Percentiles rank a stretch among this genome's conserved stretches.
Conservation (phyloP, 2,797 vertebrate genomes). For the Oophaga sylvatica region DNA sequence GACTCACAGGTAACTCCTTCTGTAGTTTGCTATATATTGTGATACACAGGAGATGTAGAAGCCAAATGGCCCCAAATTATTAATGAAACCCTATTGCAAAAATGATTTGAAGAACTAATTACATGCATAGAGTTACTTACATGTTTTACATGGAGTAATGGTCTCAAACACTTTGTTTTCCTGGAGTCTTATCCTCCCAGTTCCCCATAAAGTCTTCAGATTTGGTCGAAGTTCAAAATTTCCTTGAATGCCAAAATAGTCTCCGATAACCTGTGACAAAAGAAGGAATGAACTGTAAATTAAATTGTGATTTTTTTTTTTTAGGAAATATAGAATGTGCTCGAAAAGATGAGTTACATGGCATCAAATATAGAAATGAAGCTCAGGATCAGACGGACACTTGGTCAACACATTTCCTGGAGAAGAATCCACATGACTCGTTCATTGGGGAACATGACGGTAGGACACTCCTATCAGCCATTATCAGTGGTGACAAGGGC, state of each 20-base stretch:
- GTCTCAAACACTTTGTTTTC: constrained; percentile 73
- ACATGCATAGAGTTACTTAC: constrained; percentile 69
- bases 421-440: no score
- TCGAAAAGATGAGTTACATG: background rate
- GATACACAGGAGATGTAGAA: no score
- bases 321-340: background rate
- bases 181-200: constrained; percentile 74
- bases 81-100: no score
- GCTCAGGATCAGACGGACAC: background rate
- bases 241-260: constrained; percentile 89
- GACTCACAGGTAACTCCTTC: no score
- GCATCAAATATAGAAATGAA: no score
- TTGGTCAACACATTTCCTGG: no score
- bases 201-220: constrained; percentile 83
- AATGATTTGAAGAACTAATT: no score
- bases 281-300: background rate
- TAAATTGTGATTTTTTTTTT: background rate
- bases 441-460: no score
- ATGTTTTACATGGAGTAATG: constrained; percentile 77
- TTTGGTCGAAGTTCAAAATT: constrained; percentile 84
- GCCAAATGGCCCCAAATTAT: no score
- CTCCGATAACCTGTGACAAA: constrained; percentile 83
- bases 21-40: no score
- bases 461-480: no score
- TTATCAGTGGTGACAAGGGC: no score